Evolutionary conservation across 92 coral and sea anemone species (phyloP).

Genomic region (Zoanthus sociatus): DNA sequence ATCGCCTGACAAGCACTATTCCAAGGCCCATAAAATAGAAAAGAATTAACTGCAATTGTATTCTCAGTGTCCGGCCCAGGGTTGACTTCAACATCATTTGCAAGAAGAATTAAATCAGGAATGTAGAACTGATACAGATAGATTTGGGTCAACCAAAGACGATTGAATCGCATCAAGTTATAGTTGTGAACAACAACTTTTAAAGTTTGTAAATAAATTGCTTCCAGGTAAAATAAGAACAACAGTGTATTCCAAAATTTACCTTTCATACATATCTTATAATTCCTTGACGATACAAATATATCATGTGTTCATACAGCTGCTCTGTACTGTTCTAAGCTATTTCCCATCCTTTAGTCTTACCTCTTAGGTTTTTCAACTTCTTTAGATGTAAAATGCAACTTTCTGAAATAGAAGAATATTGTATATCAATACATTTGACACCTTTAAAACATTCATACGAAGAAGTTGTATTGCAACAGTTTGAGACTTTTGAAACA

Average conservation of each 20-base stretch:
- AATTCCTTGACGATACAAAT: neutral
- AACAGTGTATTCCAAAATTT: neutral
- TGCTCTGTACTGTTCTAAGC: too few species aligned
- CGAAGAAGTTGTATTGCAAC: too few species aligned
- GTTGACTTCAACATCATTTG: neutral
- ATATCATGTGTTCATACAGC: too few species aligned
- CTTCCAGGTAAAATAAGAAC: neutral
- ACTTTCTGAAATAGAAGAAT: too few species aligned
- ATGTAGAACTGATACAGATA: neutral
- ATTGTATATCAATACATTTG: too few species aligned
- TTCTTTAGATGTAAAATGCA: too few species aligned
- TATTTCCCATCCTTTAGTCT: too few species aligned
- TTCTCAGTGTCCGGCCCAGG: slow-evolving; percentile 31
- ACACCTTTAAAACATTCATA: too few species aligned
- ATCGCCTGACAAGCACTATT: slow-evolving; percentile 14
- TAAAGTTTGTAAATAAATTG: neutral
- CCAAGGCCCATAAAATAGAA: slow-evolving; percentile 27
- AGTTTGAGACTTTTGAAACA: too few species aligned
- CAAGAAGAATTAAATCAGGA: neutral
- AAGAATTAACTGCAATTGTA: slow-evolving; percentile 21
- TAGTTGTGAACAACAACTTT: neutral
- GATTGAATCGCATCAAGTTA: neutral
- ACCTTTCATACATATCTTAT: neutral
- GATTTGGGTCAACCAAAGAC: slow-evolving; percentile 2
- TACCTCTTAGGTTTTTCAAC: too few species aligned